Percentiles rank a stretch among this genome's conserved stretches.
Evolutionary conservation across 2,888 invertebrate genomes (phyloP).

Genomic region (Pristionchus exspectatus): DNA sequence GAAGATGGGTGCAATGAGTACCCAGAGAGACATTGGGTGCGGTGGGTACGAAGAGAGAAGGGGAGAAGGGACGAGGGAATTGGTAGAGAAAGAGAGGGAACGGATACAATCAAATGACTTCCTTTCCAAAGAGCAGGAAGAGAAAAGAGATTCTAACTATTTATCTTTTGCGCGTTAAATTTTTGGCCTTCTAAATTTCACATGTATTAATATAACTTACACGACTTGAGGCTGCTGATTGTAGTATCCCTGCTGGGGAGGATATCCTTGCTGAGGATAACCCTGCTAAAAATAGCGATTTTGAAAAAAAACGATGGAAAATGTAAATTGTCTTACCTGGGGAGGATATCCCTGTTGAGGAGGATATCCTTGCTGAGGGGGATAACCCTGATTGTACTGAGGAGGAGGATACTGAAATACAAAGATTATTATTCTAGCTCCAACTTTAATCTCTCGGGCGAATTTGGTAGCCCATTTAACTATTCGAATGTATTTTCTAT

Average conservation of each 20-base stretch:
- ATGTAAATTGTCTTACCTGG: not conserved
- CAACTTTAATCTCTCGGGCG: too few species aligned
- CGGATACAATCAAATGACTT: not conserved
- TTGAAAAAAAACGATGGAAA: not conserved
- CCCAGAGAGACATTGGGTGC: slow-evolving; percentile 49
- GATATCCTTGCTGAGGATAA: slow-evolving; percentile 46
- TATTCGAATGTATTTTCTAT: too few species aligned
- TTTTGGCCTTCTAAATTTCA: not conserved
- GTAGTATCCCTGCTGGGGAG: slow-evolving; percentile 36
- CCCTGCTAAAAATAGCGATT: not conserved
- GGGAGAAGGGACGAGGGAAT: not conserved
- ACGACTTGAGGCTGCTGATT: slow-evolving; percentile 47
- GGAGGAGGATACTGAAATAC: slow-evolving; percentile 43
- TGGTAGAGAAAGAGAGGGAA: not conserved
- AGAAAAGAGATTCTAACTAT: not conserved
- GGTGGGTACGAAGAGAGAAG: slow-evolving; percentile 51
- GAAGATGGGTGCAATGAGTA: slow-evolving; percentile 51
- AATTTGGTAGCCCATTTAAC: too few species aligned
- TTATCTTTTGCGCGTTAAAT: too few species aligned
- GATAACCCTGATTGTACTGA: slow-evolving; percentile 36
- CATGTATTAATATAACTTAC: slow-evolving; percentile 50
- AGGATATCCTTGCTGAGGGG: slow-evolving; percentile 20
- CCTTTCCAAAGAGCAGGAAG: not conserved
- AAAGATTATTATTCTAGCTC: not conserved
- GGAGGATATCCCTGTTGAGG: slow-evolving; percentile 47